Evolutionary conservation across 2,888 invertebrate species (phyloP).

Genomic region (Microplitis deprimator): DNA sequence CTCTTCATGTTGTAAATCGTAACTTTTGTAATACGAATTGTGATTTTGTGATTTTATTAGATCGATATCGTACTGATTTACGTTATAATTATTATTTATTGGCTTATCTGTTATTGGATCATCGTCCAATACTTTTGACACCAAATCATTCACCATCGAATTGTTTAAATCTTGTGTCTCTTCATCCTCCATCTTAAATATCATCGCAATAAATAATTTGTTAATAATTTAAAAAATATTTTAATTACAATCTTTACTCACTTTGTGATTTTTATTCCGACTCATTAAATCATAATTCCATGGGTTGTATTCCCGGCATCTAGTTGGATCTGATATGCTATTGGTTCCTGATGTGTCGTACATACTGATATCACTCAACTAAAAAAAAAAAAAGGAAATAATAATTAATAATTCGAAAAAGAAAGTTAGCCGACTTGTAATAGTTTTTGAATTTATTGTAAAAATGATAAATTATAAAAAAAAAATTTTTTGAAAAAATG

Average conservation of each 20-base stretch:
- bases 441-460: not conserved
- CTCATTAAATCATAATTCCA: conserved; percentile 65
- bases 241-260: conserved; percentile 40
- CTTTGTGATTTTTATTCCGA: conserved; percentile 57
- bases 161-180: conserved; percentile 71
- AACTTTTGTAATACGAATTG: conserved; percentile 41
- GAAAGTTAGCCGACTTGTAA: not conserved
- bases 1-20: not conserved
- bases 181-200: conserved; percentile 62
- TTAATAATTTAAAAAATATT: not conserved
- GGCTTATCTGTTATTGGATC: conserved; percentile 69
- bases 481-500: too few relatives aligned
- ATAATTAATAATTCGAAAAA: not conserved
- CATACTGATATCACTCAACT: conserved; percentile 62
- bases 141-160: conserved; percentile 78
- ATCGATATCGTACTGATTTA: conserved; percentile 41
- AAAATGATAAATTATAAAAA: not conserved
- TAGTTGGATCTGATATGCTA: conserved; percentile 57
- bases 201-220: not conserved
- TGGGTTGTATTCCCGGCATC: conserved; percentile 62
- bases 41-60: conserved; percentile 44
- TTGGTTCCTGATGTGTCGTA: conserved; percentile 63
- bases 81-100: conserved; percentile 57
- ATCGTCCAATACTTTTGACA: conserved; percentile 78
- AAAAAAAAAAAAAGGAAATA: not conserved